phyloP scores from a whole-genome alignment of 2,888 invertebrate genomes.

The Graphium colonna region DNA sequence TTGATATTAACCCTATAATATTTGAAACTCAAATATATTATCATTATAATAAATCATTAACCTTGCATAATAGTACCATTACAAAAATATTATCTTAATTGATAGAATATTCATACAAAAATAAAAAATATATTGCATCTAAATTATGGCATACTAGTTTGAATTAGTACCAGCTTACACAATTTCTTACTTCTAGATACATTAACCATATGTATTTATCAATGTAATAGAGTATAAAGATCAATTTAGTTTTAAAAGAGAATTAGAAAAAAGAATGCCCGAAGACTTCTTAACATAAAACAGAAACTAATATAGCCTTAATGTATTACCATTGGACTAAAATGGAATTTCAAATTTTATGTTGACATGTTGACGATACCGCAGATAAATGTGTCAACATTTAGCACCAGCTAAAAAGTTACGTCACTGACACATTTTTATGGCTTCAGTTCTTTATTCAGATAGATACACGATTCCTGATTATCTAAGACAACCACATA shows the following conservation, averaged over 20 bases:
- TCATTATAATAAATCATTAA: background rate
- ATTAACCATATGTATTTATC: constrained; percentile 14
- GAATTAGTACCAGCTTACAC: constrained; percentile 25
- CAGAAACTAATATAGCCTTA: background rate
- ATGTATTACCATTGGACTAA: background rate
- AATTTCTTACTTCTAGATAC: constrained; percentile 10
- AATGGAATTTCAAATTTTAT: too few species aligned
- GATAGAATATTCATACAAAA: constrained; percentile 38
- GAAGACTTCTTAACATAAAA: background rate
- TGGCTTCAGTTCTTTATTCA: too few species aligned
- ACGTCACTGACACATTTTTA: too few species aligned
- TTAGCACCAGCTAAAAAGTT: too few species aligned
- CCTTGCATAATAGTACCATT: background rate
- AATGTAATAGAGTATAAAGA: constrained; percentile 10
- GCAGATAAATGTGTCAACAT: too few species aligned
- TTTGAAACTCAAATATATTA: background rate
- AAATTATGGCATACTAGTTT: constrained; percentile 69
- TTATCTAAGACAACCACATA: too few species aligned
- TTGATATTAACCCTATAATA: background rate
- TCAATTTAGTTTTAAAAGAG: background rate
- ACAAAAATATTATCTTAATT: background rate
- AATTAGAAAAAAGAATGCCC: constrained; percentile 9
- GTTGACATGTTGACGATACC: too few species aligned
- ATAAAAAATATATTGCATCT: constrained; percentile 57
- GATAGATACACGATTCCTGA: too few species aligned